Evolutionary conservation across 2,888 invertebrate species (phyloP), one percentile per base, ranked within the genome.

Genomic region (Pediacus dermestoides): DNA sequence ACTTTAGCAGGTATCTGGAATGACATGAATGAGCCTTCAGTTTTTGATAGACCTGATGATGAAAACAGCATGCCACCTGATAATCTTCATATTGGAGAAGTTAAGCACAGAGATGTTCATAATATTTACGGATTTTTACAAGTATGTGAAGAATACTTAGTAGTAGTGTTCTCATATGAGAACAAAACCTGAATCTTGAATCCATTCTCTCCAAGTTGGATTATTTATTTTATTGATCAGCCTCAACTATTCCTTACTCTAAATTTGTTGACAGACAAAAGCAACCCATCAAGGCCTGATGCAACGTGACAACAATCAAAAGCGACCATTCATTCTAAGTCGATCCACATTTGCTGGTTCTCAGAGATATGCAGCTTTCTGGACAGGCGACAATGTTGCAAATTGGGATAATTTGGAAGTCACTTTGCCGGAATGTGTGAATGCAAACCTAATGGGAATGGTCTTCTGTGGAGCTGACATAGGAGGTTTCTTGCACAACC

Each of bases 21-120:
- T 63, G 99, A 99, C 59, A 99, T 99, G 99, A 99, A 99, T 58
- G 97, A 99, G 64, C 97, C 99, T 0, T 92, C 93, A 2, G 92
- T 97, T 0, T 99, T 99, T 69, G 93, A 90, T 66, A n/a, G n/a
- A n/a, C 39, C 42, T 15, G 14, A 46, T 3, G 16, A 39, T 1
- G 61, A 99, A 71, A 79, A 94, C 10, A 96, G 96, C 0, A 89
- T 99, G 85, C 89, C 88, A 3, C 93, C 92, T 57, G 94, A 96
- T 68, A 76, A 84, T 42, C 64, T 86, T 1, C 97, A 99, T 64
- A 78, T 80, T 64, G 78, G 84, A 56, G 81, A 78, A 8, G 84
- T 81, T 76, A 86, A 88, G 60, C 88, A 84, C 71, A 79, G 96
- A 46, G 93, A 96, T 63, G 75, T 97, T 0, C 97, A 97, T 71